Conservation (phyloP, 1,140 invertebrate species). For the Drosophila ficusphila region DNA sequence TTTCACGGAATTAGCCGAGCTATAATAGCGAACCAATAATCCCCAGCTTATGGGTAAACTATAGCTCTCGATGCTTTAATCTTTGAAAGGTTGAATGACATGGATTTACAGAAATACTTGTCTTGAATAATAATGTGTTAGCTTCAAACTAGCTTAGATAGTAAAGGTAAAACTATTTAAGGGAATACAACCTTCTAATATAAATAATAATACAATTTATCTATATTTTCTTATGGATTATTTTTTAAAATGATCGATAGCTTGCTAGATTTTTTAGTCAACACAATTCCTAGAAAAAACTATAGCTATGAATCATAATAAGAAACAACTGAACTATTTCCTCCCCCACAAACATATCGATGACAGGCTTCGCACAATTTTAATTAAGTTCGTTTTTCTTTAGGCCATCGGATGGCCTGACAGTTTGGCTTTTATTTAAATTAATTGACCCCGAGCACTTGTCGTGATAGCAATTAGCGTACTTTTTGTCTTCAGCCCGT, state of each 20-base stretch:
- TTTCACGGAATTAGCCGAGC: neutral
- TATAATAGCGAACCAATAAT: constrained; percentile 3
- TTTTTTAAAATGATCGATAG: neutral
- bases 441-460: constrained; percentile 74
- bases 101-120: neutral
- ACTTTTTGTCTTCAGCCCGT: constrained; percentile 10
- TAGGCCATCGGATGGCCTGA: constrained; percentile 41
- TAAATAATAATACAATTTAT: too few relatives aligned
- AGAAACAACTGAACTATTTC: neutral
- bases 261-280: neutral
- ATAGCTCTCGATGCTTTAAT: neutral
- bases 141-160: too few relatives aligned
- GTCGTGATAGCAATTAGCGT: constrained; percentile 76
- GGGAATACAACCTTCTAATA: too few relatives aligned
- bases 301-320: constrained; percentile 16
- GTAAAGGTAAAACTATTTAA: too few relatives aligned
- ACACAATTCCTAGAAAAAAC: too few relatives aligned
- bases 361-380: constrained; percentile 38
- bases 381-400: constrained; percentile 58
- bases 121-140: neutral
- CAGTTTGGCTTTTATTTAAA: constrained; percentile 78
- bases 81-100: neutral
- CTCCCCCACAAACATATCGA: constrained; percentile 2
- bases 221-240: neutral
- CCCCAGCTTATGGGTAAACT: constrained; percentile 3